Evolutionary conservation across 2,888 invertebrate species (phyloP).

Genomic region (Campoletis raptor): DNA sequence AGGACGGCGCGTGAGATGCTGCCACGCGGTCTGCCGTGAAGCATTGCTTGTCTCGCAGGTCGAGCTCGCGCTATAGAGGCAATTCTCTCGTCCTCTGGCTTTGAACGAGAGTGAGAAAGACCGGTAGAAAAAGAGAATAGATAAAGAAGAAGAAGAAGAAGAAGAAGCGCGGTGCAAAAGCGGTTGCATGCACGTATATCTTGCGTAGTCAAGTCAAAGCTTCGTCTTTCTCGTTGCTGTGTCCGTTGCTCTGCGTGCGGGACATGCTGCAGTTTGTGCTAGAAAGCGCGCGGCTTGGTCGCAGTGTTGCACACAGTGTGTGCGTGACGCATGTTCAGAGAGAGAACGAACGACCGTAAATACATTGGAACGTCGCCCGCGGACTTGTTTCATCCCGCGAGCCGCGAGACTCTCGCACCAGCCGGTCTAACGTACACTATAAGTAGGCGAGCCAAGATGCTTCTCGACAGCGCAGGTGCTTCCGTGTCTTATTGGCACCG

Average conservation of each 20-base stretch:
- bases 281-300: conserved; percentile 2
- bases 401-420: conserved; percentile 56
- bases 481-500: conserved; percentile 74
- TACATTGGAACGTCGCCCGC: conserved; percentile 72
- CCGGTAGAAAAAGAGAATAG: conserved; percentile 32
- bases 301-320: conserved; percentile 30
- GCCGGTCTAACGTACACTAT: conserved; percentile 15
- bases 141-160: not conserved
- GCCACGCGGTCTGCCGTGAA: conserved; percentile 84
- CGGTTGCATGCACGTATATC: conserved; percentile 21
- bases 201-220: conserved; percentile 51
- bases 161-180: conserved; percentile 29
- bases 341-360: conserved; percentile 39
- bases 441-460: conserved; percentile 60
- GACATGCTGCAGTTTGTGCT: not conserved
- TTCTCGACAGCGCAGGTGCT: conserved; percentile 77
- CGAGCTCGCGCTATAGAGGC: conserved; percentile 45
- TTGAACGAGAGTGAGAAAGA: conserved; percentile 24
- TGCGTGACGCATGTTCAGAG: conserved; percentile 42
- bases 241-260: conserved; percentile 11
- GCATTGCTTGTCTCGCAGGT: conserved; percentile 67
- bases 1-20: conserved; percentile 70
- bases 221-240: conserved; percentile 53
- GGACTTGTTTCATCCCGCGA: conserved; percentile 70
- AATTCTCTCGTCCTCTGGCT: conserved; percentile 34